A percentile compares a stretch with the other conserved stretches of the same genome.
These are phyloP conservation scores for Epinotia ramella DNA, from an alignment of 2,888 invertebrate species.

Conservation along the genomic window DNA sequence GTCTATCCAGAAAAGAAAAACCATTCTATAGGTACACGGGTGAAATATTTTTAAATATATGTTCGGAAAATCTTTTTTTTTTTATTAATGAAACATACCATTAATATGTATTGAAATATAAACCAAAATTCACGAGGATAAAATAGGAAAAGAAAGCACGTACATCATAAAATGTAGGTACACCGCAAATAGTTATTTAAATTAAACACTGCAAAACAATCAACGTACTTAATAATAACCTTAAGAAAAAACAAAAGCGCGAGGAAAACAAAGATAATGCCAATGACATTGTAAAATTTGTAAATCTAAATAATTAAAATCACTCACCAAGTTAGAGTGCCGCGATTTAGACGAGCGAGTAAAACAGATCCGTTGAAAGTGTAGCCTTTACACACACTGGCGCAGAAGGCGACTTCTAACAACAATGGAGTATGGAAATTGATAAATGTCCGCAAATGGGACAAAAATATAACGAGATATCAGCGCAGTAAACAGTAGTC, in stretches of 20 bases:
- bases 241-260: conserved; percentile 26
- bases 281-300: conserved; percentile 31
- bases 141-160: not conserved
- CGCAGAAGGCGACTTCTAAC: conserved; percentile 80
- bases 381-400: conserved; percentile 85
- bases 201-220: not conserved
- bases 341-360: conserved; percentile 46
- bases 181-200: not conserved
- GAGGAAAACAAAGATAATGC: conserved; percentile 36
- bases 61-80: no score
- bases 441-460: conserved; percentile 57
- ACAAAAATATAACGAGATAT: conserved; percentile 55
- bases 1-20: no score
- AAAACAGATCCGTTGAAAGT: conserved; percentile 68
- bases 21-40: no score
- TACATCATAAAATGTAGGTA: conserved; percentile 1
- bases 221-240: not conserved
- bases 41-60: no score
- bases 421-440: conserved; percentile 61
- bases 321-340: conserved; percentile 62
- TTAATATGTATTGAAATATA: no score
- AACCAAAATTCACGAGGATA: not conserved
- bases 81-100: no score
- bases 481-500: conserved; percentile 56
- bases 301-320: conserved; percentile 43